A percentile compares a stretch with the other conserved stretches of the same genome.
These are phyloP conservation scores for Galeopsomyia nigrocyanea DNA, from an alignment of 2,888 invertebrate species.

Conservation along the genomic window DNA sequence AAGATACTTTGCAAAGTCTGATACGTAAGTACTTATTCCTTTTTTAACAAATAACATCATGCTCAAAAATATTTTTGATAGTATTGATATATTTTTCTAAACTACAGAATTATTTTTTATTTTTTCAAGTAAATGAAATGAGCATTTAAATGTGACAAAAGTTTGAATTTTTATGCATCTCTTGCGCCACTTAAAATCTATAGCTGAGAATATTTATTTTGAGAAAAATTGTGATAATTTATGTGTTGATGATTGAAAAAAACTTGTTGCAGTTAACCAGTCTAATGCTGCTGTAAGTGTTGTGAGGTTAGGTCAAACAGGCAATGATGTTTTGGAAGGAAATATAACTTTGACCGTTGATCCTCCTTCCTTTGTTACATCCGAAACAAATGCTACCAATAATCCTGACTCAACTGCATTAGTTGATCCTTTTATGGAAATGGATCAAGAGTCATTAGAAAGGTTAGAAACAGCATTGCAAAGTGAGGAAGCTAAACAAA, in stretches of 20 bases:
- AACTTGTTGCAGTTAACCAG: conserved; percentile 60
- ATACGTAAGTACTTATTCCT: conserved; percentile 75
- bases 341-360: conserved; percentile 65
- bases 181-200: too few species aligned
- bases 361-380: conserved; percentile 57
- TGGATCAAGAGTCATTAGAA: conserved; percentile 71
- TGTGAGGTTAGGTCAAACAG: conserved; percentile 64
- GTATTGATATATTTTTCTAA: too few species aligned
- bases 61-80: too few species aligned
- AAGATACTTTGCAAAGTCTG: conserved; percentile 82
- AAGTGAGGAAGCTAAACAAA: conserved; percentile 71
- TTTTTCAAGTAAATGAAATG: too few species aligned
- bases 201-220: too few species aligned
- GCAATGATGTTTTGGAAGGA: conserved; percentile 59
- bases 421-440: conserved; percentile 69
- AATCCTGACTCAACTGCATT: conserved; percentile 53
- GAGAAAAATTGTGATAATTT: too few species aligned
- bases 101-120: too few species aligned
- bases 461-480: conserved; percentile 70
- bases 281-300: conserved; percentile 66
- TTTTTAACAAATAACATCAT: background rate
- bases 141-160: too few species aligned
- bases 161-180: too few species aligned
- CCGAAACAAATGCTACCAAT: conserved; percentile 47
- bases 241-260: background rate